These are phyloP conservation scores for Cerastis leucographa DNA, from an alignment of 2,888 invertebrate species.

Conservation along the genomic window DNA sequence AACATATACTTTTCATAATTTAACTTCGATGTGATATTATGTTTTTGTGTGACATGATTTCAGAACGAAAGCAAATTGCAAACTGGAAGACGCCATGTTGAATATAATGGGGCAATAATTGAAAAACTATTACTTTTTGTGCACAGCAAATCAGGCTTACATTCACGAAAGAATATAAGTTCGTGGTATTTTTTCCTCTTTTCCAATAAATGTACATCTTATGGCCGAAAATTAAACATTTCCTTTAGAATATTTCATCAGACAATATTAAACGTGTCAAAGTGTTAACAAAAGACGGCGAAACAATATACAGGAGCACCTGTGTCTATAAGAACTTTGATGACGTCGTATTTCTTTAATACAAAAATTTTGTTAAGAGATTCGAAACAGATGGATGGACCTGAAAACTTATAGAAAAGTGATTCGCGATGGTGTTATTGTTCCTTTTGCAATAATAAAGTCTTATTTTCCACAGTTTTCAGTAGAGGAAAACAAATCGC, in stretches of 20 bases:
- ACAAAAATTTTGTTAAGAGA: conserved; percentile 31
- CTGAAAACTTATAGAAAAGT: neutral
- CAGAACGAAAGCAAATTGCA: no score
- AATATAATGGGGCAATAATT: no score
- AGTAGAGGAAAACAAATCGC: neutral
- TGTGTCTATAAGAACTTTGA: conserved; percentile 48
- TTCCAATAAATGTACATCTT: no score
- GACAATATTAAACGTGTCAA: conserved; percentile 21
- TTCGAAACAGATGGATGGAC: conserved; percentile 13
- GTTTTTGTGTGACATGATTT: no score
- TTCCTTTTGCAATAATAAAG: neutral
- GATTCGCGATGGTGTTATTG: conserved; percentile 23
- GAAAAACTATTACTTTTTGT: no score
- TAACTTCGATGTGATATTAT: no score
- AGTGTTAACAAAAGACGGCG: conserved; percentile 44
- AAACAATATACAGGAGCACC: conserved; percentile 54
- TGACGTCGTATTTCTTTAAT: conserved; percentile 46
- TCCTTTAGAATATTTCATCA: conserved; percentile 2
- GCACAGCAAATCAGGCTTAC: no score
- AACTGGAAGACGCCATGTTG: no score
- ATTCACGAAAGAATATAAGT: no score
- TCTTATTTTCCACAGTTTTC: neutral
- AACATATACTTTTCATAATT: no score
- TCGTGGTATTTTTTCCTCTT: no score
- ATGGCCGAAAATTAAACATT: no score